These are phyloP conservation scores for Cremastinae sp. DNA, from an alignment of 2,888 invertebrate species.

Conservation along the genomic window DNA sequence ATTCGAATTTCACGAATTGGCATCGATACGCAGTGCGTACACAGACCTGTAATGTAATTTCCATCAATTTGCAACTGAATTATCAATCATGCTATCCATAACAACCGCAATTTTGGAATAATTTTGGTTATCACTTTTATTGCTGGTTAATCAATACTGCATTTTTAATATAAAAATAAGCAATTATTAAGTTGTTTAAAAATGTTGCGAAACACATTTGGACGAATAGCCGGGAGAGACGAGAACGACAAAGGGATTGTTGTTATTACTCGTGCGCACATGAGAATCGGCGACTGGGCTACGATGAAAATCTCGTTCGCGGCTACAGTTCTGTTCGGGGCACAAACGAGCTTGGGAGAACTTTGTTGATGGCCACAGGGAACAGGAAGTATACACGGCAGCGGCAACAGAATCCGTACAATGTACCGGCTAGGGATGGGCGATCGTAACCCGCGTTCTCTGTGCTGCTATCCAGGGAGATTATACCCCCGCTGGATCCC, in stretches of 20 bases:
- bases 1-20: too few relatives aligned
- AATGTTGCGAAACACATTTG: too few relatives aligned
- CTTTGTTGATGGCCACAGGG: slow-evolving; percentile 48
- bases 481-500: slow-evolving; percentile 35
- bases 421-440: slow-evolving; percentile 20
- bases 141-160: too few relatives aligned
- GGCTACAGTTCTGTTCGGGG: slow-evolving; percentile 6
- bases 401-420: slow-evolving; percentile 23
- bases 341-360: slow-evolving; percentile 42
- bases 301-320: slow-evolving; percentile 43
- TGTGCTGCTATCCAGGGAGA: slow-evolving; percentile 54
- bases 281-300: slow-evolving; percentile 31
- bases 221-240: too few relatives aligned
- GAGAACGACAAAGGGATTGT: slow-evolving; percentile 27
- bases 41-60: too few relatives aligned
- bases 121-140: too few relatives aligned
- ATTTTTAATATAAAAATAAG: too few relatives aligned
- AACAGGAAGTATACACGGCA: slow-evolving; percentile 40
- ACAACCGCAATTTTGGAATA: too few relatives aligned
- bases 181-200: neutral
- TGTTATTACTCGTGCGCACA: slow-evolving; percentile 21
- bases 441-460: slow-evolving; percentile 52
- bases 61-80: too few relatives aligned
- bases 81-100: too few relatives aligned
- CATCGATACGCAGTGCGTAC: too few relatives aligned